phyloP scores from a whole-genome alignment of 2,888 invertebrate species.

The Prostheceraeus crozeri region DNA sequence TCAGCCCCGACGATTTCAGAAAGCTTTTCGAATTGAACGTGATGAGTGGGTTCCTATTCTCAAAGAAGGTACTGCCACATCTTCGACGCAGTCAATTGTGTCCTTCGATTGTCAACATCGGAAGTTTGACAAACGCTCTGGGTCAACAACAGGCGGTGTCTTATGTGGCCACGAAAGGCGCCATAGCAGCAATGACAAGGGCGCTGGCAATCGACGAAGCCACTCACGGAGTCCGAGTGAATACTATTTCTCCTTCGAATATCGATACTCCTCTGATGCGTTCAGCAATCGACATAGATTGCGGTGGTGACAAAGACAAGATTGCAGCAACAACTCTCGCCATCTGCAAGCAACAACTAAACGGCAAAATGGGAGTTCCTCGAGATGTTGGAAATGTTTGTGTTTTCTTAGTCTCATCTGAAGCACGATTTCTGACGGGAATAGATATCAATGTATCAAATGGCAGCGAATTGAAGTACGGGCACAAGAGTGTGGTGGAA shows the following conservation, averaged over 20 bases:
- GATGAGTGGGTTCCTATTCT: not conserved
- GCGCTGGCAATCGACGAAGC: slow-evolving; percentile 55
- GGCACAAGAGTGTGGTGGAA: no score
- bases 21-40: slow-evolving; percentile 19
- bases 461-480: not conserved
- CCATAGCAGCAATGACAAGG: slow-evolving; percentile 49
- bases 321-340: no score
- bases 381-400: no score
- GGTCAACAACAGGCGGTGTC: slow-evolving; percentile 21
- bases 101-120: not conserved
- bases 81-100: not conserved
- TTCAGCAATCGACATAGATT: no score
- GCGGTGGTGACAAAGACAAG: no score
- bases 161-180: slow-evolving; percentile 39
- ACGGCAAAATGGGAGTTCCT: no score
- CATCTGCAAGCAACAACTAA: no score
- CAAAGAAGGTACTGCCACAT: slow-evolving; percentile 2
- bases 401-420: no score
- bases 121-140: not conserved
- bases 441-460: not conserved
- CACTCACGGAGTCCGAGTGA: slow-evolving; percentile 48
- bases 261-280: no score
- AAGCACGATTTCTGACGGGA: not conserved
- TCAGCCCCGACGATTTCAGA: slow-evolving; percentile 3
- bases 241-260: slow-evolving; percentile 40